Evolutionary conservation across 2,113 vertebrate species (phyloP).

Genomic region (Sander lucioperca): DNA sequence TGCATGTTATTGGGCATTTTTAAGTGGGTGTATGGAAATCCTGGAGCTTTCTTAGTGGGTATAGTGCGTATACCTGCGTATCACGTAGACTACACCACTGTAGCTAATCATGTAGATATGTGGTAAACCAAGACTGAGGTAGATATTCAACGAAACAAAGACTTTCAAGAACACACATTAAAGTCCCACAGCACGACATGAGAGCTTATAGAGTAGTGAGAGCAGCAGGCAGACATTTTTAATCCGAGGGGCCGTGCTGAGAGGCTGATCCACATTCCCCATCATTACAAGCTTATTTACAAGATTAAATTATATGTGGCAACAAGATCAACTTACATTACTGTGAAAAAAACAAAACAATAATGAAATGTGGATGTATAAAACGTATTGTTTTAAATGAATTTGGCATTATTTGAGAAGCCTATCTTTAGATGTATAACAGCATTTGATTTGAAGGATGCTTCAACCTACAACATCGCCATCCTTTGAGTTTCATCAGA

Average conservation of each 20-base stretch:
- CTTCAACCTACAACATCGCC: not conserved
- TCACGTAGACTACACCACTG: too few relatives aligned
- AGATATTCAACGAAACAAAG: conserved; percentile 66
- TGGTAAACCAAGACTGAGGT: conserved; percentile 79
- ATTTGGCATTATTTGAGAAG: conserved; percentile 4
- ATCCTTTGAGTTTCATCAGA: conserved; percentile 20
- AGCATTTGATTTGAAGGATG: conserved; percentile 22
- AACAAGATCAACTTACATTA: conserved; percentile 56
- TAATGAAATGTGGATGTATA: conserved; percentile 19
- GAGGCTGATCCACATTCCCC: conserved; percentile 64
- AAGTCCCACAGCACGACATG: conserved; percentile 41
- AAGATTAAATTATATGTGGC: conserved; percentile 66
- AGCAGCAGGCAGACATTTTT: conserved; percentile 68
- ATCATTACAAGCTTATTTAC: conserved; percentile 71
- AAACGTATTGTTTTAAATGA: conserved; percentile 20
- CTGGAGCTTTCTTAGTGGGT: too few relatives aligned
- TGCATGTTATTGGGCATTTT: too few relatives aligned
- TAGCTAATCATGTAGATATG: conserved; percentile 50
- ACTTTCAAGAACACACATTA: conserved; percentile 42
- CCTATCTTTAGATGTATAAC: not conserved
- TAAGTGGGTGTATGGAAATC: too few relatives aligned
- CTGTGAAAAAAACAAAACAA: conserved; percentile 19
- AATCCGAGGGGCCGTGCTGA: conserved; percentile 61
- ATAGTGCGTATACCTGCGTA: too few relatives aligned
- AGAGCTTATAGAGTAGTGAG: conserved; percentile 46